A percentile compares a stretch with the other conserved stretches of the same genome.
These are phyloP conservation scores for Eubasilissa regina DNA, from an alignment of 1,140 invertebrate genomes.

Conservation along the genomic window DNA sequence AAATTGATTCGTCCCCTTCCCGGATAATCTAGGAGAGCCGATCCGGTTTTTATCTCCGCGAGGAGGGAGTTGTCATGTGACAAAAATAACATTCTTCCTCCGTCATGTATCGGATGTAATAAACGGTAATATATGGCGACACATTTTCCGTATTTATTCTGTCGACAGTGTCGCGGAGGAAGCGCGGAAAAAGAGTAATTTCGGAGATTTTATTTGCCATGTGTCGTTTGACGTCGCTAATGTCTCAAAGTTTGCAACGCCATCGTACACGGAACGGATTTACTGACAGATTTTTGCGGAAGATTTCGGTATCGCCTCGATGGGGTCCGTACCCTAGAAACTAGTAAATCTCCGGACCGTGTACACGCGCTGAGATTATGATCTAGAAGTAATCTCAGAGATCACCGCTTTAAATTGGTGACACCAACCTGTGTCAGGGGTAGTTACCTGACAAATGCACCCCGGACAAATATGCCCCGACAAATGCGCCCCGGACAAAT, in stretches of 20 bases:
- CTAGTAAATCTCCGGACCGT: too few species aligned
- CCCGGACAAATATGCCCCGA: too few species aligned
- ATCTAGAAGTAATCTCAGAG: too few species aligned
- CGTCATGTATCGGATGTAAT: constrained; percentile 38
- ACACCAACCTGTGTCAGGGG: too few species aligned
- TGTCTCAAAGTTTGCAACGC: neutral
- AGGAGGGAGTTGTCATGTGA: constrained; percentile 25
- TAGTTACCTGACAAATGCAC: too few species aligned
- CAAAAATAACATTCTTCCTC: constrained; percentile 34
- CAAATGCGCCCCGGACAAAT: too few species aligned
- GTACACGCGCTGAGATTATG: too few species aligned
- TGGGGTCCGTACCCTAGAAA: too few species aligned
- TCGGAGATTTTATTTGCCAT: constrained; percentile 18
- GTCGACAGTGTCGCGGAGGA: constrained; percentile 5
- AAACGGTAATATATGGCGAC: constrained; percentile 26
- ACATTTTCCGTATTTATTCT: constrained; percentile 30
- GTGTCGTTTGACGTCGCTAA: constrained; percentile 23
- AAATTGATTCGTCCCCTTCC: constrained; percentile 44
- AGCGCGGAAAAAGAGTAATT: constrained; percentile 19
- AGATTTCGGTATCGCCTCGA: too few species aligned
- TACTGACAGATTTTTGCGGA: too few species aligned
- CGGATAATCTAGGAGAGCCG: constrained; percentile 30
- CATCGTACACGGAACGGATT: too few species aligned
- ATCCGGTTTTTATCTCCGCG: constrained; percentile 24
- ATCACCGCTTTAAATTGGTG: too few species aligned